Evolutionary conservation across 1,140 invertebrate species (phyloP), one percentile per base, ranked within the genome.

Genomic region (Drosophila willistoni): DNA sequence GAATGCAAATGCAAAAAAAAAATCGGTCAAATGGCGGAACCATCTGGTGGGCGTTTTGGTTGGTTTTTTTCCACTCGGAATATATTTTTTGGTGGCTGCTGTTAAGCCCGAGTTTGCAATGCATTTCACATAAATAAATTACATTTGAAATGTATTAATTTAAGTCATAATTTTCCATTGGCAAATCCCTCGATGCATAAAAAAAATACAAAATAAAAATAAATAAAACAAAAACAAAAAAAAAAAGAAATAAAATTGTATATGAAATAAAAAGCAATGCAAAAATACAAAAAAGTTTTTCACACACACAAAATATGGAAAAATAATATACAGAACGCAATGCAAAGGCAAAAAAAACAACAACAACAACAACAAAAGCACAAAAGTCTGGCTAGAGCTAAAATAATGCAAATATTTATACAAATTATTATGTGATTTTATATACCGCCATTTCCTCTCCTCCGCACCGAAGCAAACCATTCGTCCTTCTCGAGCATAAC

Each of bases 331-430:
- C 10, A 57, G 14, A 64, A 7, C 33, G 34, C 29, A 47, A 29
- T 25, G 7, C 51, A 14, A 29, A 14, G 13, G 13, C 3, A 25
- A 12, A 22, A 22, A 25, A 25, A 0, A 64, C 44, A 54, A 60
- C 68, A 42, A 72, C 68, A 36, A 29, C 25, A 25, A 25, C 22
- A 25, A 25, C 36, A 69, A 67, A 56, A 67, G 64, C 62, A 66
- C 68, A 61, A 82, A 66, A 66, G 64, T 72, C 62, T 75, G 60
- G 64, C 41, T 69, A 62, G 39, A 42, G 42, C 42, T 51, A 44
- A 84, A 84, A 80, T 76, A 83, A 83, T 84, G 81, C 81, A 84
- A 83, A 84, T 83, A 76, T 83, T 83, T 83, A 84, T 80, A 83
- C 76, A 83, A 83, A 83, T 83, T 84, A 83, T 83, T 77, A 83